These are phyloP conservation scores for Trichopria drosophilae DNA, from an alignment of 2,888 invertebrate species.

Conservation along the genomic window DNA sequence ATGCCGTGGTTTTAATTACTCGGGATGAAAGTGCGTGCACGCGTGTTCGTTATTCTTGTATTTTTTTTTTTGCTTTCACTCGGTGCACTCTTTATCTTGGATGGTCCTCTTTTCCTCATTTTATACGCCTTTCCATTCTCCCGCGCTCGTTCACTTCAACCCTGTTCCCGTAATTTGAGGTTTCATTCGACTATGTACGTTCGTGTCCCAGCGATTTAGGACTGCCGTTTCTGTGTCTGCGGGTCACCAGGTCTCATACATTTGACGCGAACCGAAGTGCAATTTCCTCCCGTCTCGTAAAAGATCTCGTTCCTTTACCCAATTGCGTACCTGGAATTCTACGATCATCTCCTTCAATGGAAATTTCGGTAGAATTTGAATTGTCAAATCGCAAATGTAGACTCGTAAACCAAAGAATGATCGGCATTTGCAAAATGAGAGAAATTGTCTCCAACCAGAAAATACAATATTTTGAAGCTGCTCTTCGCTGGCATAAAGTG, in stretches of 20 bases:
- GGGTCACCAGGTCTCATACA: constrained; percentile 24
- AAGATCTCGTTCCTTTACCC: no score
- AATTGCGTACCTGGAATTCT: no score
- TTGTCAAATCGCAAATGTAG: no score
- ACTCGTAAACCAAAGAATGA: no score
- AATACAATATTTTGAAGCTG: no score
- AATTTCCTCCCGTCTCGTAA: no score
- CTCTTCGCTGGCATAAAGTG: no score
- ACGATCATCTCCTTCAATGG: no score
- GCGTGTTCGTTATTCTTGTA: constrained; percentile 21
- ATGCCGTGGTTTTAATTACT: constrained; percentile 56
- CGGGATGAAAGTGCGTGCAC: constrained; percentile 52
- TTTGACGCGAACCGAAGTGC: no score
- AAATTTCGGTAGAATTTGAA: no score
- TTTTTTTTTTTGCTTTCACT: constrained; percentile 24
- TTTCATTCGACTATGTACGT: constrained; percentile 1
- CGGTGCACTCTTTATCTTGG: constrained; percentile 2
- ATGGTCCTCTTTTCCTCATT: constrained; percentile 8
- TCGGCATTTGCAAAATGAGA: no score
- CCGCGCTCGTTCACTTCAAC: constrained; percentile 2
- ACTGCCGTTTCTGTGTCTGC: constrained; percentile 19
- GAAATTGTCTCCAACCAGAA: no score
- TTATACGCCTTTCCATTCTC: neutral
- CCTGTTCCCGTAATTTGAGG: constrained; percentile 10
- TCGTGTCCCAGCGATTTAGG: constrained; percentile 16